These are phyloP conservation scores for Drosophila lini DNA, from an alignment of 1,140 invertebrate genomes.

Conservation along the genomic window DNA sequence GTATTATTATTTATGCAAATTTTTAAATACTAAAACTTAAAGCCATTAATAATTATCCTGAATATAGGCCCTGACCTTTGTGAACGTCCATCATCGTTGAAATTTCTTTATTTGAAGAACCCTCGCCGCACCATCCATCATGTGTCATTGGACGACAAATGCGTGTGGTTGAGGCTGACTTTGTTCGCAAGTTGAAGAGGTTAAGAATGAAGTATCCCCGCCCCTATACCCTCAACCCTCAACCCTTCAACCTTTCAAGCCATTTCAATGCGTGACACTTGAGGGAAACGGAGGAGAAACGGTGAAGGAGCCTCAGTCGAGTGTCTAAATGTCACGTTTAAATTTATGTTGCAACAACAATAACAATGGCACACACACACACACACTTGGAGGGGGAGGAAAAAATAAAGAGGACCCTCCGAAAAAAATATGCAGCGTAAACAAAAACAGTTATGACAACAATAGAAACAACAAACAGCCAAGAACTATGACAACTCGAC, in stretches of 20 bases:
- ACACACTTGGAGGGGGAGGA: neutral
- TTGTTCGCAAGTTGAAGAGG: constrained; percentile 50
- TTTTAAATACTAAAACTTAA: neutral
- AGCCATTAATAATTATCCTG: neutral
- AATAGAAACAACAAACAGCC: constrained; percentile 69
- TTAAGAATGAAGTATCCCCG: constrained; percentile 44
- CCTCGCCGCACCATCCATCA: constrained; percentile 30
- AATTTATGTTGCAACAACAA: constrained; percentile 66
- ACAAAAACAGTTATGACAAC: constrained; percentile 74
- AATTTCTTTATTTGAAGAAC: constrained; percentile 35
- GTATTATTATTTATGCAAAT: neutral
- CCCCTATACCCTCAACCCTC: neutral
- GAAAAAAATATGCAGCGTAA: constrained; percentile 56
- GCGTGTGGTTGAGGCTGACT: constrained; percentile 32
- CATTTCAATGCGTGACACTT: constrained; percentile 52
- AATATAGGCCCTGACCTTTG: neutral
- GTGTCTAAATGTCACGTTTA: constrained; percentile 72
- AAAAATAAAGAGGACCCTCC: neutral
- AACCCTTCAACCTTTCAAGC: constrained; percentile 33
- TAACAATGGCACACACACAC: constrained; percentile 44
- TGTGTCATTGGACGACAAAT: constrained; percentile 50
- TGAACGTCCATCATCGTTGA: constrained; percentile 24
- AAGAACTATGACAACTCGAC: constrained; percentile 61
- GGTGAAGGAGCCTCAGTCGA: constrained; percentile 32
- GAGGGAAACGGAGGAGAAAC: constrained; percentile 14